Base-by-base conservation (phyloP, 2,888 invertebrate genomes). In the Oscheius sp. region DNA sequence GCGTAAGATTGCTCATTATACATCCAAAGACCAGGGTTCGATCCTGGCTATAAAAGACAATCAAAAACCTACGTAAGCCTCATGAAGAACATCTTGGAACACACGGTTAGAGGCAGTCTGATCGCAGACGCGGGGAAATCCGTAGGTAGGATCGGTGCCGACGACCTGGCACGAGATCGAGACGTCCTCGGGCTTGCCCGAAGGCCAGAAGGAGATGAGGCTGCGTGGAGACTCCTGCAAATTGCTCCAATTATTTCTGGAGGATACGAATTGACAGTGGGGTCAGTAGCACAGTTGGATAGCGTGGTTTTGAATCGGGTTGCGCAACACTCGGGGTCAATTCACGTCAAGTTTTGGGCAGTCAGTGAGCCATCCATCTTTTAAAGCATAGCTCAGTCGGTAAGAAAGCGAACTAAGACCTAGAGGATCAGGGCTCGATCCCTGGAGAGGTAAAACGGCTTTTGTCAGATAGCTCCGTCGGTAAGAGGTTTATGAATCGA, bases 81-180 rank as follows among this genome's bases (percentile, higher is more conserved):
- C 70, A 29, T 71, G 60, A 65, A 79, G 65, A 13, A 53, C 59
- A 51, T 73, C 66, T 60, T 83, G 76, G 72, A 81, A 78, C 33
- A 83, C 66, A 21, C 77, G 80, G 60, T 76, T 76, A 47, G 79
- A 75, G 62, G 77, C 77, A 2, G 85, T 82, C 68, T 82, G 82
- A 60, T 87, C 79, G 79, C 79, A 83, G 33, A 83, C 80, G 47
- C 87, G 76, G 11, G 86, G 84, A 75, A 87, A 87, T 13, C 84
- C 84, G 70, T 86, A 87, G 7, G 85, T 83, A 13, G 84, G 83
- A 66, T 87, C 87, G 58, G 79, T 80, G 51, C 86, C 86, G 33
- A 82, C 80, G 55, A 85, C 84, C 66, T 83, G 81, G 32, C 84
- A 84, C 0, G 79, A 77, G 9, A 85, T 60, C 9, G 77, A 73